A percentile compares a stretch with the other conserved stretches of the same genome.
phyloP scores from a whole-genome alignment of 2,888 invertebrate genomes.

The Scrobipalpa atriplicella region DNA sequence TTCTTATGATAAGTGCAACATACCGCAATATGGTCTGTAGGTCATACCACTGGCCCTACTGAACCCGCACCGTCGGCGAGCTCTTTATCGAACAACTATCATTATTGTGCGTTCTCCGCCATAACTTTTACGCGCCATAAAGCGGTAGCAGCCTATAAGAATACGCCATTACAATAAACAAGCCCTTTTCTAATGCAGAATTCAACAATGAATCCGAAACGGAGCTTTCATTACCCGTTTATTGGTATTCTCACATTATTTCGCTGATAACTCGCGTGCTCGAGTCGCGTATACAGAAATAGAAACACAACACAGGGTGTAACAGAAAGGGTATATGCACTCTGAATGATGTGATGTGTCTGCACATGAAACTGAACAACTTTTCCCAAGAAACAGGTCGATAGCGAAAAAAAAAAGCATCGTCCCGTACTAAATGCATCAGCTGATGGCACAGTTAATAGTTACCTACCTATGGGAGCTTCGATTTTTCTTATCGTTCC shows the following conservation, averaged over 20 bases:
- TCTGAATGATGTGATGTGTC: too few species aligned
- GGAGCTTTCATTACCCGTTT: conserved; percentile 38
- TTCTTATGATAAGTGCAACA: conserved; percentile 18
- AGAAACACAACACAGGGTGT: too few species aligned
- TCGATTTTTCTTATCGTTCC: too few species aligned
- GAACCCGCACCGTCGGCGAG: conserved; percentile 9
- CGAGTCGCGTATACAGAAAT: too few species aligned
- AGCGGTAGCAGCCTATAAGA: conserved; percentile 15
- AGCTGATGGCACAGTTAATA: too few species aligned
- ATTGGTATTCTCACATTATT: conserved; percentile 60
- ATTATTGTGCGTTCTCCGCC: conserved; percentile 18
- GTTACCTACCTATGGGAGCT: too few species aligned
- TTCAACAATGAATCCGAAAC: conserved; percentile 31
- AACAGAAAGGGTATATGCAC: too few species aligned
- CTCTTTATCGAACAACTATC: conserved; percentile 24
- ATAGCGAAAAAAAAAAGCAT: too few species aligned
- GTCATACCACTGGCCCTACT: conserved; percentile 6
- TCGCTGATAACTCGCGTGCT: conserved; percentile 42
- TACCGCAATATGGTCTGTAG: conserved; percentile 15
- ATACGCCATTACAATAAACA: conserved; percentile 20
- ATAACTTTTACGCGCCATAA: conserved; percentile 21
- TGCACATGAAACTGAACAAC: too few species aligned
- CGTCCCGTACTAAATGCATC: too few species aligned
- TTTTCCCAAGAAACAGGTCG: too few species aligned
- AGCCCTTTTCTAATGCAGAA: not conserved